Conservation (phyloP, 1,140 invertebrate species). For the Pinna nobilis region DNA sequence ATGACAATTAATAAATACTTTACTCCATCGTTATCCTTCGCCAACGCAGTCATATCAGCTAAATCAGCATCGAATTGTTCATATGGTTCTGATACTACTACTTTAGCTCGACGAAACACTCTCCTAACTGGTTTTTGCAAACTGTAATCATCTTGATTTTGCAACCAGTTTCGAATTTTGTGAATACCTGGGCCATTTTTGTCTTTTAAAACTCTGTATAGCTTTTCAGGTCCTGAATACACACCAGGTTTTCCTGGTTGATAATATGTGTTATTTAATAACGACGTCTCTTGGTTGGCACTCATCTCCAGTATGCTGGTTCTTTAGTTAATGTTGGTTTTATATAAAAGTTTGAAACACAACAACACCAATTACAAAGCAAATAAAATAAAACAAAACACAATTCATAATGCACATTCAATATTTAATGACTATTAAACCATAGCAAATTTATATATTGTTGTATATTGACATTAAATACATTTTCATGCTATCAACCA, state of each 20-base stretch:
- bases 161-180: constrained; percentile 19
- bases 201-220: constrained; percentile 1
- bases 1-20: constrained; percentile 18
- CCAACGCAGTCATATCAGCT: constrained; percentile 2
- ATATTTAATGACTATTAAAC: background rate
- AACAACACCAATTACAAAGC: background rate
- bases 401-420: background rate
- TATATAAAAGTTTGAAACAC: background rate
- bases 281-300: background rate
- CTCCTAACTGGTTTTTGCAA: background rate
- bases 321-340: background rate
- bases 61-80: constrained; percentile 10
- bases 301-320: background rate
- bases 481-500: background rate
- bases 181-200: background rate
- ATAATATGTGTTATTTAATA: constrained; percentile 10
- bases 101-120: background rate
- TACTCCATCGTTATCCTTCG: constrained; percentile 23
- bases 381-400: background rate
- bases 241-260: background rate
- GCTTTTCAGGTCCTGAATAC: background rate
- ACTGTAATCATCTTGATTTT: constrained; percentile 8
- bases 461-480: background rate
- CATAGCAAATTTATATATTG: background rate
- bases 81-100: background rate